Conservation (phyloP, 2,797 vertebrate species). For the Rhabdomys pumilio region DNA sequence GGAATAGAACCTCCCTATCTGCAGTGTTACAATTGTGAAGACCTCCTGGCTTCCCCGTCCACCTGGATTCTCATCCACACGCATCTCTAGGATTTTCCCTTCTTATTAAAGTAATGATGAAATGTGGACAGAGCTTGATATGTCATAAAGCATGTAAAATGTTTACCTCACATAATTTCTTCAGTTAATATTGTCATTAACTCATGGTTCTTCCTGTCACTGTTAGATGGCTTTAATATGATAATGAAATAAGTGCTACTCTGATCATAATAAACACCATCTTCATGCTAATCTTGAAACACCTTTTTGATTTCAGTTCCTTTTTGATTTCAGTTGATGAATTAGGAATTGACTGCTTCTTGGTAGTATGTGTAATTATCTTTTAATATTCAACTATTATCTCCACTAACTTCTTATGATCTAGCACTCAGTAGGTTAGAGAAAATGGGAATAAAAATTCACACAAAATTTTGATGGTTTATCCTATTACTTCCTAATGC, state of each 20-base stretch:
- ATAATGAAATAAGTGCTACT: background rate
- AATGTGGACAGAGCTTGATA: background rate
- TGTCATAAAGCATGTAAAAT: background rate
- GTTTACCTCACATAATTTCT: background rate
- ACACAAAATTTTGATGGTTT: background rate
- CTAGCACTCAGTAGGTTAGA: background rate
- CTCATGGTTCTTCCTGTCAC: background rate
- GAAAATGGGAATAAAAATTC: background rate
- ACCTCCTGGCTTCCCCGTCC: background rate
- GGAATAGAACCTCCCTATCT: too few species aligned
- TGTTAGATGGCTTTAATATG: background rate
- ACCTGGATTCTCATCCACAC: background rate
- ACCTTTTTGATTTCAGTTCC: background rate
- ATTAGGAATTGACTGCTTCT: conserved; percentile 5
- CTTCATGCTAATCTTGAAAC: background rate
- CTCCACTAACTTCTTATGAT: background rate
- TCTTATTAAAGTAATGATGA: background rate
- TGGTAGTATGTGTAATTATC: background rate
- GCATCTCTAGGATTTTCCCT: background rate
- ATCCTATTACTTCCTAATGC: background rate
- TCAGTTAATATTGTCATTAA: background rate
- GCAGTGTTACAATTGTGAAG: background rate
- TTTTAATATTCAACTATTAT: background rate
- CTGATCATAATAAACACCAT: background rate
- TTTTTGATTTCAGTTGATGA: background rate